Evolutionary conservation across 2,113 vertebrate species (phyloP), one percentile per base, ranked within the genome.

Genomic region (Pipra filicauda): DNA sequence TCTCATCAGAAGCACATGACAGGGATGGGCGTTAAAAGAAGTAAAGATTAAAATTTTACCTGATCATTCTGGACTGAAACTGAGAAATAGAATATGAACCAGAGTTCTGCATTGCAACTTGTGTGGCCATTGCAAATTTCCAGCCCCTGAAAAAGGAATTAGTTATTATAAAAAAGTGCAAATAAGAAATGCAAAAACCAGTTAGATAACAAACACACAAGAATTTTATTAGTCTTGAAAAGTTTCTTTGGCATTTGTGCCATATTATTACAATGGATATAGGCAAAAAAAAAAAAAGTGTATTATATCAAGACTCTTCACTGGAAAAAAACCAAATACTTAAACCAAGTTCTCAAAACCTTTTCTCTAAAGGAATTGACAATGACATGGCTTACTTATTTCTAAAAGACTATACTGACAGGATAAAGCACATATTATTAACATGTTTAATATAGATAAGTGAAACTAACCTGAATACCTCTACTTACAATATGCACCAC

Each of bases 51-150:
- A 67, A 57, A 27, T 80, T 91, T 96, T 98, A 99, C 99, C 99
- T 99, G 98, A 99, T 99, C 99, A 99, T 99, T 92, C 99, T 98
- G 69, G 99, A 99, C 89, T 99, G 99, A 98, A 99, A 99, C 93
- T 99, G 99, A 75, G 98, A 99, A 93, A 99, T 99, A n/a, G 99
- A 99, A 90, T 99, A 99, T 2, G 99, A 99, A 31, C 99, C 99
- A 10, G 99, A 99, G 95, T 99, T 99, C 95, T 99, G 99, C 98
- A 99, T 98, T 64, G 99, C 99, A 97, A 99, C 99, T 97, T 99
- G 99, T 3, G 99, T 99, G 43, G 99, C 99, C 99, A 99, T 99
- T 13, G 99, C 98, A 98, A 99, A 99, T 96, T 98, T 99, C 99
- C 99, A 99, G 19, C 99, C 99, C 95, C 99, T 99, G 96, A 86